Conservation (phyloP, 2,113 vertebrate genomes). For the Chlorodrepanis virens region DNA sequence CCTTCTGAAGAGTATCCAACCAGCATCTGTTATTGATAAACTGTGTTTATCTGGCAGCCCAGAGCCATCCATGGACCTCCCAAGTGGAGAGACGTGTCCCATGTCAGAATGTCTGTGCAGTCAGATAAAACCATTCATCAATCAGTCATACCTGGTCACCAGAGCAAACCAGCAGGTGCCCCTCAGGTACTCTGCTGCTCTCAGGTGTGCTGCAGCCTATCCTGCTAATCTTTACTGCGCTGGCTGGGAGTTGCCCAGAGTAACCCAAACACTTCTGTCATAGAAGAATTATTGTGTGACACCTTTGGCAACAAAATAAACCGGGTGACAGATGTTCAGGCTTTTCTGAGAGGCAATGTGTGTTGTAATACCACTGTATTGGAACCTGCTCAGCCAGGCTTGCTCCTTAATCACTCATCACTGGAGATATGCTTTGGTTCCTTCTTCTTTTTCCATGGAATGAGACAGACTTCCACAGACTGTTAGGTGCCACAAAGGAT, state of each 20-base stretch:
- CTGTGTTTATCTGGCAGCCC: background rate
- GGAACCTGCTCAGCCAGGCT: background rate
- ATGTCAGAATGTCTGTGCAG: background rate
- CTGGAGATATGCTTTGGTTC: background rate
- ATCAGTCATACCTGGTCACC: background rate
- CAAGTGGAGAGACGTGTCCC: background rate
- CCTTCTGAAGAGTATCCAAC: background rate
- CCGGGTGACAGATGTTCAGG: background rate
- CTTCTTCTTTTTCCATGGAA: background rate
- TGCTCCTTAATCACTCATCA: accelerated
- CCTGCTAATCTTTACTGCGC: background rate
- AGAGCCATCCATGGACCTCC: slow-evolving; percentile 16
- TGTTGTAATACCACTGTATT: background rate
- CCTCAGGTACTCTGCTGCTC: background rate
- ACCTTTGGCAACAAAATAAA: background rate
- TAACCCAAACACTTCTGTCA: background rate
- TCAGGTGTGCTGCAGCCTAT: background rate
- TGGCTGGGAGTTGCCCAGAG: background rate
- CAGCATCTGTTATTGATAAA: slow-evolving; percentile 12
- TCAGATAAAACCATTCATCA: background rate
- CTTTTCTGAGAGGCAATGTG: background rate
- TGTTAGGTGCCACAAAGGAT: background rate
- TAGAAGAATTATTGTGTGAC: background rate
- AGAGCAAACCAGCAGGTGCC: background rate
- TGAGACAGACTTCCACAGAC: background rate